Percentiles rank a stretch among this genome's conserved stretches.
These are phyloP conservation scores for Sphecodes monilicornis DNA, from an alignment of 2,888 invertebrate genomes.

Conservation along the genomic window DNA sequence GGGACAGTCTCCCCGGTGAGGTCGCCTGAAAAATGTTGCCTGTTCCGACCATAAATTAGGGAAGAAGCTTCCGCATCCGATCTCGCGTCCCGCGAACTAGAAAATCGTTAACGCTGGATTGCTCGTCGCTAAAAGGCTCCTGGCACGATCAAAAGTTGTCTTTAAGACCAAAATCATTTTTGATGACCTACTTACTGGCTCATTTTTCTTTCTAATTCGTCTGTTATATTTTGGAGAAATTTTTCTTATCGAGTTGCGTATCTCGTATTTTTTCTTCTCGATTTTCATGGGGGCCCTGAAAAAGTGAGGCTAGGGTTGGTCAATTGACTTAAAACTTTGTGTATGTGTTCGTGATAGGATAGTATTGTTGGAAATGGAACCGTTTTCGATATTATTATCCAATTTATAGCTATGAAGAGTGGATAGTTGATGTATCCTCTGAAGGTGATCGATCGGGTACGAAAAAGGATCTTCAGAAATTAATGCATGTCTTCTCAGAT, in stretches of 20 bases:
- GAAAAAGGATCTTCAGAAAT: not conserved
- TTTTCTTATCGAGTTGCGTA: not conserved
- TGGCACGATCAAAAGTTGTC: not conserved
- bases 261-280: not conserved
- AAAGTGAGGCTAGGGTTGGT: not conserved
- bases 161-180: not conserved
- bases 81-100: conserved; percentile 5
- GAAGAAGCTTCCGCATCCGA: conserved; percentile 33
- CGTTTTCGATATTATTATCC: not conserved
- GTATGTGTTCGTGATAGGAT: not conserved
- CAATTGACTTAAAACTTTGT: not conserved
- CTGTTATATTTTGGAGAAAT: not conserved
- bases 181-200: not conserved
- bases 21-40: conserved; percentile 42
- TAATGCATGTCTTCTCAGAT: not conserved
- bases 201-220: no score
- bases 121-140: not conserved
- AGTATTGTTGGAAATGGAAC: not conserved
- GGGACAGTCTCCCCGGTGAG: conserved; percentile 22
- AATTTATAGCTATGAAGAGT: not conserved
- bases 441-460: not conserved
- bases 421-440: not conserved
- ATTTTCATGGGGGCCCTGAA: not conserved
- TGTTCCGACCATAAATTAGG: conserved; percentile 39
- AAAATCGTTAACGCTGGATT: not conserved